A percentile compares a stretch with the other conserved stretches of the same genome.
Conservation (phyloP, 2,888 invertebrate species). For the Stenichneumon culpator region DNA sequence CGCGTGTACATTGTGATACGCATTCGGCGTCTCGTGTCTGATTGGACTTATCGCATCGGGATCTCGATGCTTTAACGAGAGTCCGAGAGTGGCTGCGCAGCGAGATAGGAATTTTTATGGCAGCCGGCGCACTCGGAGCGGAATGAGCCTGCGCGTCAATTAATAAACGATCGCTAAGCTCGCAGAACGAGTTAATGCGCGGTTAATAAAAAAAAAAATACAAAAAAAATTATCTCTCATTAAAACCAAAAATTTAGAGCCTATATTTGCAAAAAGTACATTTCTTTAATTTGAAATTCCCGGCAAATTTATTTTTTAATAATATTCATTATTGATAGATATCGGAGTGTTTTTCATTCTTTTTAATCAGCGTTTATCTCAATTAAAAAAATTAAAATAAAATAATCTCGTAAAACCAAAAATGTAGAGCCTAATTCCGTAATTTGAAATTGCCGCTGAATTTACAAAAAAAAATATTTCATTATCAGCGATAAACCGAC, state of each 20-base stretch:
- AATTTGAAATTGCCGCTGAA: not conserved
- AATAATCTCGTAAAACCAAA: not conserved
- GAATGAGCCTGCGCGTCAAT: slow-evolving; percentile 1
- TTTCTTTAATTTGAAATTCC: not conserved
- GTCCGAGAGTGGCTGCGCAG: not conserved
- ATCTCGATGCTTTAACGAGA: slow-evolving; percentile 41
- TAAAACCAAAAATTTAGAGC: not conserved
- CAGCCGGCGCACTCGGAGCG: not conserved
- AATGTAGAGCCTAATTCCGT: not conserved
- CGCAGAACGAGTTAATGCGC: not conserved
- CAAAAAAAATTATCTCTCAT: too few relatives aligned
- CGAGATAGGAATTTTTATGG: slow-evolving; percentile 15
- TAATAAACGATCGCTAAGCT: not conserved
- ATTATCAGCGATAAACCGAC: too few relatives aligned
- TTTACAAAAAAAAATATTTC: too few relatives aligned
- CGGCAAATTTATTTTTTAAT: not conserved
- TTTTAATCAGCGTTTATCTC: too few relatives aligned
- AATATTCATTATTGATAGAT: too few relatives aligned
- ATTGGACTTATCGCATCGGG: slow-evolving; percentile 38
- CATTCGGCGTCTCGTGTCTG: slow-evolving; percentile 16
- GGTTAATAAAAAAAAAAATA: too few relatives aligned
- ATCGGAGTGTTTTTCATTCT: too few relatives aligned
- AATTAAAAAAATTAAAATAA: too few relatives aligned
- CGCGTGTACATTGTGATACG: slow-evolving; percentile 36
- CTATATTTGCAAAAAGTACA: not conserved